Evolutionary conservation across 2,113 vertebrate species (phyloP).

Genomic region (Eudyptes chrysolophus): DNA sequence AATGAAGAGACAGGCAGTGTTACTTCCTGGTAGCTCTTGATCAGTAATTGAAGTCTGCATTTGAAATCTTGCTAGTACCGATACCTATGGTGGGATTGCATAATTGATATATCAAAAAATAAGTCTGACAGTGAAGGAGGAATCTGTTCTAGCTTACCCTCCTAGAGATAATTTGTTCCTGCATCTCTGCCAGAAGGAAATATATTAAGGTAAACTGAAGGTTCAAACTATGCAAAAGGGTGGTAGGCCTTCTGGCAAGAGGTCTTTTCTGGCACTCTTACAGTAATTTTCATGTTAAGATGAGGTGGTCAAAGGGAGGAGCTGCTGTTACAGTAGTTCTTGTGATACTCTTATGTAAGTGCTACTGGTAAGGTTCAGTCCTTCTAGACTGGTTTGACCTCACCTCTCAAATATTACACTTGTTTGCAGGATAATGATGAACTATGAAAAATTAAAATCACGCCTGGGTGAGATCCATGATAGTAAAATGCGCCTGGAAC

Average conservation of each 20-base stretch:
- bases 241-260: background rate
- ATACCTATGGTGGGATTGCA: background rate
- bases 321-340: background rate
- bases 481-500: slow-evolving; percentile 91
- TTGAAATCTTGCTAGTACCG: background rate
- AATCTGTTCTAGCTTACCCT: background rate
- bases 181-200: background rate
- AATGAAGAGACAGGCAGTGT: background rate
- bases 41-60: background rate
- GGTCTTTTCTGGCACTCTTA: background rate
- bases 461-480: slow-evolving; percentile 94
- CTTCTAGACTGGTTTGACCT: background rate
- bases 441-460: slow-evolving; percentile 94
- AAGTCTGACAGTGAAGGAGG: background rate
- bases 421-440: slow-evolving; percentile 87
- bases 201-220: background rate
- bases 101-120: background rate
- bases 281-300: background rate
- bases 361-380: background rate
- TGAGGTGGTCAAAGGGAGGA: background rate
- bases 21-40: background rate
- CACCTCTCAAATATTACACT: background rate
- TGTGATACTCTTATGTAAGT: background rate
- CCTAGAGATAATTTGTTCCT: background rate
- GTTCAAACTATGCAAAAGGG: background rate